Conservation (phyloP, 2,113 vertebrate species). For the Notothenia rossii region DNA sequence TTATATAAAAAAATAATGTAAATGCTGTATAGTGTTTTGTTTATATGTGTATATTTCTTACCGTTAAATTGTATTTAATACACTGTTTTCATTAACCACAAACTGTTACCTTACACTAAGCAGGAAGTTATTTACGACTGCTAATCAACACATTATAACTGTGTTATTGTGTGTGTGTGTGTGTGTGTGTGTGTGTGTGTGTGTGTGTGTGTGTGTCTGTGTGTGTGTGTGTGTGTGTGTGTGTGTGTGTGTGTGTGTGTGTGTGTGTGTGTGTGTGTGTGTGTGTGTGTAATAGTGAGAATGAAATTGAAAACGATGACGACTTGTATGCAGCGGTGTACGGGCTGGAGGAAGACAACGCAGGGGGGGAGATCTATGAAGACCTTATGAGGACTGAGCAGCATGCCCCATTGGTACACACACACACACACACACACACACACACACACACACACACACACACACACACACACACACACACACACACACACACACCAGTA, state of each 20-base stretch:
- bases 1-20: too few relatives aligned
- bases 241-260: slow-evolving; percentile 8
- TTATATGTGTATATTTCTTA: not conserved
- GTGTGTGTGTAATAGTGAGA: slow-evolving; percentile 83
- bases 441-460: slow-evolving; percentile 4
- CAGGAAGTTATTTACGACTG: not conserved
- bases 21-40: too few relatives aligned
- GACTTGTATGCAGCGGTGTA: slow-evolving; percentile 91
- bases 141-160: not conserved
- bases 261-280: not conserved
- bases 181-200: too few relatives aligned
- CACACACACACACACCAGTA: not conserved
- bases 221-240: too few relatives aligned
- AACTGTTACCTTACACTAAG: not conserved
- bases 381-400: slow-evolving; percentile 93
- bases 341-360: slow-evolving; percentile 81
- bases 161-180: too few relatives aligned
- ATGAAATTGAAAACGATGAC: slow-evolving; percentile 86
- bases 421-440: slow-evolving; percentile 11
- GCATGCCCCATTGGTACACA: slow-evolving; percentile 83
- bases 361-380: slow-evolving; percentile 93
- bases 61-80: not conserved
- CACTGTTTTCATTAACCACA: too few relatives aligned
- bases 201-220: too few relatives aligned
- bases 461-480: slow-evolving; percentile 11